Conservation (phyloP, 2,888 invertebrate species). For the Drosophila diplacantha region DNA sequence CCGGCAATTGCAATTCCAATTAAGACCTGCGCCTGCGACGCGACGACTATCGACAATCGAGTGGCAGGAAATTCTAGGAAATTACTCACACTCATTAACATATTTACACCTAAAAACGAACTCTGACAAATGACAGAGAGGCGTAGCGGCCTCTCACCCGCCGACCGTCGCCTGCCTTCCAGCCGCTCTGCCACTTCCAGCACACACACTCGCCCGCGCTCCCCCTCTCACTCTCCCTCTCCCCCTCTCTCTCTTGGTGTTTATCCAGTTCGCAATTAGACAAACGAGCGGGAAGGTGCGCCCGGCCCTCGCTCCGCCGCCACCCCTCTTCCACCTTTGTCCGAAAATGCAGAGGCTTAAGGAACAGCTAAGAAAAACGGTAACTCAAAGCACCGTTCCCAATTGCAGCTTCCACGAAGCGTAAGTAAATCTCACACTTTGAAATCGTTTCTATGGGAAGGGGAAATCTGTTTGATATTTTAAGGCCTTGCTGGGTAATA, state of each 20-base stretch:
- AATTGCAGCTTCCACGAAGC: not conserved
- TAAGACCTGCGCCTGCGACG: slow-evolving; percentile 43
- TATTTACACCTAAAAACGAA: slow-evolving; percentile 69
- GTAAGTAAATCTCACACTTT: no score
- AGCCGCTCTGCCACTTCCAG: slow-evolving; percentile 3
- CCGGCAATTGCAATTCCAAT: slow-evolving; percentile 60
- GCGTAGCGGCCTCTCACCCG: slow-evolving; percentile 32
- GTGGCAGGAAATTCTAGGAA: slow-evolving; percentile 58
- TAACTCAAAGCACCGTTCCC: not conserved
- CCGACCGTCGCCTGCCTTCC: slow-evolving; percentile 16
- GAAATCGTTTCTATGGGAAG: not conserved
- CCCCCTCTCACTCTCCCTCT: not conserved
- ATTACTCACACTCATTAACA: slow-evolving; percentile 69
- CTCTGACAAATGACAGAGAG: slow-evolving; percentile 64
- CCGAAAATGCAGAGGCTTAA: slow-evolving; percentile 11
- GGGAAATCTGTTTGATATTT: not conserved
- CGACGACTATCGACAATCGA: slow-evolving; percentile 26
- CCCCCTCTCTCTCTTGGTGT: slow-evolving; percentile 4
- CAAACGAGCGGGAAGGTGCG: slow-evolving; percentile 39
- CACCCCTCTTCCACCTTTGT: not conserved
- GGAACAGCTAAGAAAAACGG: not conserved
- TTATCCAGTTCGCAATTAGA: slow-evolving; percentile 66
- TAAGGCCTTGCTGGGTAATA: not conserved
- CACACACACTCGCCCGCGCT: not conserved
- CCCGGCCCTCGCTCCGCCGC: not conserved